Evolutionary conservation across 2,888 invertebrate genomes (phyloP), one percentile per base, ranked within the genome.

Genomic region (Spatulosminthurus flaviceps): DNA sequence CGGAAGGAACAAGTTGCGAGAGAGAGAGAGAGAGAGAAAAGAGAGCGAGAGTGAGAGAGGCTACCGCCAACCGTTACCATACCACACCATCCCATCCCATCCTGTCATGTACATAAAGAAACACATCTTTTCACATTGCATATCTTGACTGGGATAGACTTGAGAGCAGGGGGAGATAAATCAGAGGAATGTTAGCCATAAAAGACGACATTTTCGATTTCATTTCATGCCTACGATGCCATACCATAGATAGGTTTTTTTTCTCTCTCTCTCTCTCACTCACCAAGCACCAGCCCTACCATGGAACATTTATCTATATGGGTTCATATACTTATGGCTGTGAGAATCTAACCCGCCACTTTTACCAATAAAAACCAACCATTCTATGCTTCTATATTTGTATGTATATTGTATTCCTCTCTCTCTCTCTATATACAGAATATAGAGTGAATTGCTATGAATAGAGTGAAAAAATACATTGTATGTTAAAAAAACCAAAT

Each of bases 191-290:
- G 78, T 78, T 78, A 77, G 77, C 78, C 78, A 78, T 78, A 78
- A 78, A 78, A 78, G 78, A 78, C 72, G 78, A 78, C 78, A 78
- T 78, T 79, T 79, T 79, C 79, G 79, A 79, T 79, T 79, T 79
- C 79, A 79, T 79, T 79, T 79, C 79, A 74, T 79, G 75, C 79
- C 79, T 72, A 79, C 75, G 60, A 71, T 77, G 70, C 71, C 60
- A 71, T 41, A 70, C 76, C 67, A 67, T 67, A 76, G 67, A 76
- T 76, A 67, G 76, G 67, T 51, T 76, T 76, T 75, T 69, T 76
- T n/a, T n/a, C n/a, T 28, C 29, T 69, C 69, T 66, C 22, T 66
- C 66, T 69, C 69, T 69, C 69, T 69, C 69, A 29, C 7, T 69
- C 34, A 29, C 67, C 28, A 67, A n/a, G 29, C 21, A 21, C n/a